Conservation (phyloP, 2,113 vertebrate genomes). For the Pyxicephalus adspersus region DNA sequence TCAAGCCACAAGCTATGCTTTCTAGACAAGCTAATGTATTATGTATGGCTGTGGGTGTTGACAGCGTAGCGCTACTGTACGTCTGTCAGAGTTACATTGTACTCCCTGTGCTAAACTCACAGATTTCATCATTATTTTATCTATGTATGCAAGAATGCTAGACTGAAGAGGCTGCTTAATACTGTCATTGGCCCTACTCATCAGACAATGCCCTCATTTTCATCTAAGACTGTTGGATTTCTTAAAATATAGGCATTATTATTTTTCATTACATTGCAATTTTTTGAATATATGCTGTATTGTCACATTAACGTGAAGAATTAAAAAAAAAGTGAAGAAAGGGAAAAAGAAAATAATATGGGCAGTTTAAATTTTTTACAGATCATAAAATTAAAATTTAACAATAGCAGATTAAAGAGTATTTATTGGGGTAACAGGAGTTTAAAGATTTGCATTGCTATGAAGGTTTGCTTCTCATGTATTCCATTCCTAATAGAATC, state of each 20-base stretch:
- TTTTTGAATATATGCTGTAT: no score
- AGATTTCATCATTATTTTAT: conserved; percentile 30
- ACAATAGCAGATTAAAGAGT: no score
- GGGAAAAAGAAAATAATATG: no score
- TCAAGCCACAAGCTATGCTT: conserved; percentile 35
- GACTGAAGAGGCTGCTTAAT: conserved; percentile 12
- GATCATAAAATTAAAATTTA: no score
- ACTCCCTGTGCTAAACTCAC: not conserved
- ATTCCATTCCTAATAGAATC: no score
- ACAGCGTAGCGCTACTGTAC: conserved; percentile 39
- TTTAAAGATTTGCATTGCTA: no score
- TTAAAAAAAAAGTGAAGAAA: no score
- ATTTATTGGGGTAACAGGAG: no score
- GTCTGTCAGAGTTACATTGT: conserved; percentile 34
- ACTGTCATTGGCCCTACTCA: not conserved
- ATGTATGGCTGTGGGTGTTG: conserved; percentile 41
- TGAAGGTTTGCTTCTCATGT: no score
- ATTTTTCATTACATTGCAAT: not conserved
- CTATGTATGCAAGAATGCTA: not conserved
- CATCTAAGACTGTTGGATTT: not conserved
- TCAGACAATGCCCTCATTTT: not conserved
- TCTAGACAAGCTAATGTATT: conserved; percentile 48
- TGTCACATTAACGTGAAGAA: no score
- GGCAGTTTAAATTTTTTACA: no score
- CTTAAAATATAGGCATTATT: not conserved